Conservation (phyloP, 2,797 vertebrate species). For the Danio aesculapii region DNA sequence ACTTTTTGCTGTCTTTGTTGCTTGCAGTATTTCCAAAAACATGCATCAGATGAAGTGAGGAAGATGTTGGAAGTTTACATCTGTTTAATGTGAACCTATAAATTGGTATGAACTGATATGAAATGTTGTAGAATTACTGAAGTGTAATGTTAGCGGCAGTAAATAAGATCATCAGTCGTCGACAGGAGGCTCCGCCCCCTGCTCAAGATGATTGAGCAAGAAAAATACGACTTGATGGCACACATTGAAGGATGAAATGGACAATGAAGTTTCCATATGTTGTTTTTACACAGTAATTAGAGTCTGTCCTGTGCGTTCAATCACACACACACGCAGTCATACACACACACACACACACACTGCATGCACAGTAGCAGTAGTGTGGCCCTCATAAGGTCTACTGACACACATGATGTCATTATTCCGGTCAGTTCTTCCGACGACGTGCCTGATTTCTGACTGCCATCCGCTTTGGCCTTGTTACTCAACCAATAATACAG, state of each 20-base stretch:
- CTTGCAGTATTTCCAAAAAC: too few relatives aligned
- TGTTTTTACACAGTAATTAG: slow-evolving; percentile 89
- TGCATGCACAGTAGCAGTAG: too few relatives aligned
- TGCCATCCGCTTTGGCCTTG: not conserved
- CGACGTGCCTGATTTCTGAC: slow-evolving; percentile 20
- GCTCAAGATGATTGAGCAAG: slow-evolving; percentile 79
- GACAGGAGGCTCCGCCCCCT: slow-evolving; percentile 6
- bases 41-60: too few relatives aligned
- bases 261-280: slow-evolving; percentile 92
- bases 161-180: slow-evolving; percentile 63
- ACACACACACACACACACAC: slow-evolving; percentile 30
- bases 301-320: slow-evolving; percentile 74
- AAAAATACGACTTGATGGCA: slow-evolving; percentile 82
- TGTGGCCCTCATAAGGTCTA: not conserved
- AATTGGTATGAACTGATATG: slow-evolving; percentile 14
- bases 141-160: slow-evolving; percentile 60
- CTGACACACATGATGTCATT: slow-evolving; percentile 60
- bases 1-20: not conserved
- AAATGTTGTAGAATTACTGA: slow-evolving; percentile 65
- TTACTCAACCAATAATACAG: not conserved
- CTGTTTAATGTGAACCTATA: not conserved
- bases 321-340: slow-evolving; percentile 56
- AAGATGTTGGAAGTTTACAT: not conserved
- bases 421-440: slow-evolving; percentile 60
- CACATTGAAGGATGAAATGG: slow-evolving; percentile 87